A percentile compares a stretch with the other conserved stretches of the same genome.
These are phyloP conservation scores for Eupleurogrammus muticus DNA, from an alignment of 2,797 vertebrate genomes.

Conservation along the genomic window DNA sequence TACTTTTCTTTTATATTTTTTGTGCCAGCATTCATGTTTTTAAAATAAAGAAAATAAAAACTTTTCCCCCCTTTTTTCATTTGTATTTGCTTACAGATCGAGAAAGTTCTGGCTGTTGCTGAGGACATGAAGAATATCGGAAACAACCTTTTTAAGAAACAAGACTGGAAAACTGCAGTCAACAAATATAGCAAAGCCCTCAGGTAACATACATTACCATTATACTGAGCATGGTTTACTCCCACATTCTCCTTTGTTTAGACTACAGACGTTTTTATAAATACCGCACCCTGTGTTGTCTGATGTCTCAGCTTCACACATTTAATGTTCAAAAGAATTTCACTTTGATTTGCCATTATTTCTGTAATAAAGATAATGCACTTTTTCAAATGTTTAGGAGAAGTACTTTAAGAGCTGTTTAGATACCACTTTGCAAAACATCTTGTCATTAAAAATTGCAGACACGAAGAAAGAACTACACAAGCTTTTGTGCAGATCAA, in stretches of 20 bases:
- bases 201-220: slow-evolving; percentile 80
- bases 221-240: neutral
- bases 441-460: too few relatives aligned
- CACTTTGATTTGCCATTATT: too few relatives aligned
- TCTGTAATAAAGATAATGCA: too few relatives aligned
- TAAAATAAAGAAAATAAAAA: neutral
- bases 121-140: slow-evolving; percentile 96
- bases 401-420: too few relatives aligned
- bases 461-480: too few relatives aligned
- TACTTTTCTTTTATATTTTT: neutral
- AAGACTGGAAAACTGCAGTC: slow-evolving; percentile 92
- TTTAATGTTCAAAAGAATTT: too few relatives aligned
- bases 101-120: slow-evolving; percentile 89
- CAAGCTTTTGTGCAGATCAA: neutral
- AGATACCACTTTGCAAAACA: too few relatives aligned
- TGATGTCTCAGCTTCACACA: neutral
- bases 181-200: slow-evolving; percentile 95
- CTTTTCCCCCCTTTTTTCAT: neutral
- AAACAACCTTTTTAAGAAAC: slow-evolving; percentile 94
- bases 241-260: neutral
- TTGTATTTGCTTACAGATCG: slow-evolving; percentile 81
- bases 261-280: neutral
- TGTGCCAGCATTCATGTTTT: neutral
- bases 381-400: too few relatives aligned
- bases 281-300: neutral